phyloP scores from a whole-genome alignment of 2,113 vertebrate species.

The Phylloscopus whistleri region DNA sequence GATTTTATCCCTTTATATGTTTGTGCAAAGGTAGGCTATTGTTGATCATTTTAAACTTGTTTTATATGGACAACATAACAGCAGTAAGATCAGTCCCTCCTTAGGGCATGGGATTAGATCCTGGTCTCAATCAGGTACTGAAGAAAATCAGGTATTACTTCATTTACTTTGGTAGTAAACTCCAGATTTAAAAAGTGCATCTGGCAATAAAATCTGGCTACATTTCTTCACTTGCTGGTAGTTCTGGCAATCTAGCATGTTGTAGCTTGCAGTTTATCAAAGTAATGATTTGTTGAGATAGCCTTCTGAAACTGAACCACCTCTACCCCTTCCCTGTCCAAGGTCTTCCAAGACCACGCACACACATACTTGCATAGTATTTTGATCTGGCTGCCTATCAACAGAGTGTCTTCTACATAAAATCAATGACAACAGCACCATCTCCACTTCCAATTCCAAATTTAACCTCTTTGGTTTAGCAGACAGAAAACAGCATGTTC shows the following conservation, averaged over 20 bases:
- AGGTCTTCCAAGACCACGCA: neutral
- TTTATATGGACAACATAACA: neutral
- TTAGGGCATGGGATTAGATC: slow-evolving; percentile 10
- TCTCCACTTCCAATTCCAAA: neutral
- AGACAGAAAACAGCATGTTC: neutral
- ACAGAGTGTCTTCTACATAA: neutral
- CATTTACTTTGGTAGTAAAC: slow-evolving; percentile 11
- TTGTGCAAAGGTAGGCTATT: neutral
- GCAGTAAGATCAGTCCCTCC: neutral
- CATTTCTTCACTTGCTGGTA: neutral
- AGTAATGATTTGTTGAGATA: neutral
- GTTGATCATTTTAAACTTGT: neutral
- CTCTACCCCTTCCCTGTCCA: neutral
- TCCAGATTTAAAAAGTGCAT: neutral
- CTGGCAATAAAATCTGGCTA: neutral
- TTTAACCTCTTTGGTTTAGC: neutral
- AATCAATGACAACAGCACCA: neutral
- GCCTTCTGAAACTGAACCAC: neutral
- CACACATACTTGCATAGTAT: neutral
- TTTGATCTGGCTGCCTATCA: neutral
- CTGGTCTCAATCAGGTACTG: neutral
- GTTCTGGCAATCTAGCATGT: neutral
- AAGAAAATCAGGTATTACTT: slow-evolving; percentile 36
- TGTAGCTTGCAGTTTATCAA: neutral
- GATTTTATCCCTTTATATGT: neutral